Evolutionary conservation across 2,113 vertebrate genomes (phyloP).

Genomic region (Phalacrocorax brasilianus): DNA sequence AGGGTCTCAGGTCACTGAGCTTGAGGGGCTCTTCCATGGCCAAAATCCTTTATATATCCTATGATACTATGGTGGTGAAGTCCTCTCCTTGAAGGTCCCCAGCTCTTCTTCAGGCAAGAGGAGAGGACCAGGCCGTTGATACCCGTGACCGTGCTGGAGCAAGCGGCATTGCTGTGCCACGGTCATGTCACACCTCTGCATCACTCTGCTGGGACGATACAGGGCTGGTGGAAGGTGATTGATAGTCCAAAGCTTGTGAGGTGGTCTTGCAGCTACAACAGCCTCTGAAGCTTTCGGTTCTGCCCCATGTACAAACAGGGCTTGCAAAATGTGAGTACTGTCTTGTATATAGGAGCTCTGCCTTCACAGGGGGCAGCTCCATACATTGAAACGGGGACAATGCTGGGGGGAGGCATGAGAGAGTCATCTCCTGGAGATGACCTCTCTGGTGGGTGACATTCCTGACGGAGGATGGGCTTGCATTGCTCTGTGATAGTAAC

Average conservation of each 20-base stretch:
- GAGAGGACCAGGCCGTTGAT: neutral
- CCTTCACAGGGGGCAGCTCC: neutral
- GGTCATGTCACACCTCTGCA: accelerated
- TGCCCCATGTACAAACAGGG: neutral
- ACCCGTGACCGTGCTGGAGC: accelerated
- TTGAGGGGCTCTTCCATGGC: neutral
- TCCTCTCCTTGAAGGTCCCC: neutral
- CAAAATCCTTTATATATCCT: neutral
- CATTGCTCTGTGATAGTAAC: neutral
- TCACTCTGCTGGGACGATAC: accelerated
- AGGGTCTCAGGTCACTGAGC: neutral
- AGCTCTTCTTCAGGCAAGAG: neutral
- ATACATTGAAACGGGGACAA: too few relatives aligned
- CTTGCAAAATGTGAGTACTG: neutral
- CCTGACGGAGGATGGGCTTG: slow-evolving; percentile 21
- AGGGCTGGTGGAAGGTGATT: neutral
- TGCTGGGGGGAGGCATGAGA: neutral
- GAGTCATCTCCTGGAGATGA: neutral
- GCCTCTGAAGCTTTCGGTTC: neutral
- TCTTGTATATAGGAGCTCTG: neutral
- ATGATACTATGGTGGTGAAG: neutral
- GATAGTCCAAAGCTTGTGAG: neutral
- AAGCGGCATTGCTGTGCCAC: accelerated
- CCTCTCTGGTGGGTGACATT: neutral
- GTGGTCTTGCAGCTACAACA: neutral